Percentiles rank a stretch among this genome's conserved stretches.
phyloP scores from a whole-genome alignment of 2,888 invertebrate genomes.

The Nephrotoma appendiculata region DNA sequence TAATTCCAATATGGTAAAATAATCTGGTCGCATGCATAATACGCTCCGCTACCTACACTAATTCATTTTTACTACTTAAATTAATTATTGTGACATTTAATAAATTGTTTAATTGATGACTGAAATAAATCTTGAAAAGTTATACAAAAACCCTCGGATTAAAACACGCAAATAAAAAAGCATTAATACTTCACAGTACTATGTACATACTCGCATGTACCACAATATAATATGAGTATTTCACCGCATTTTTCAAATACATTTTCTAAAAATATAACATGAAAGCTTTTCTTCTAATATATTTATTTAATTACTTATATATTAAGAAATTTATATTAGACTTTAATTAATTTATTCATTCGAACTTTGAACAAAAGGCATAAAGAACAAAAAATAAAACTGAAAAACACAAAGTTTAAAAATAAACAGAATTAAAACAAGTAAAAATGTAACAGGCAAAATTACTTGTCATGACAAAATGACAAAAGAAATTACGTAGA shows the following conservation, averaged over 20 bases:
- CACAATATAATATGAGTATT: background rate
- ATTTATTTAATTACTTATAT: background rate
- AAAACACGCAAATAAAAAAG: background rate
- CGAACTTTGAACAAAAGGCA: background rate
- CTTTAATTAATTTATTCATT: background rate
- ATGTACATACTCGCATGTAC: background rate
- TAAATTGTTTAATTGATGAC: background rate
- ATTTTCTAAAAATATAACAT: background rate
- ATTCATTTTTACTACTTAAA: no score
- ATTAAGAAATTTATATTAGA: background rate
- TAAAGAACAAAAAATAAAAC: no score
- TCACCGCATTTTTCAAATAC: background rate
- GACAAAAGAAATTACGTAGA: background rate
- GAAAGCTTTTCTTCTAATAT: background rate
- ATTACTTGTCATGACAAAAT: background rate
- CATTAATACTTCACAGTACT: no score
- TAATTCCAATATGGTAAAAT: no score
- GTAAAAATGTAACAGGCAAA: background rate
- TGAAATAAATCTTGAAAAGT: background rate
- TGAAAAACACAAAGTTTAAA: background rate
- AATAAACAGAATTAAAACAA: background rate
- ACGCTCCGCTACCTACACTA: no score
- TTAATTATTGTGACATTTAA: no score
- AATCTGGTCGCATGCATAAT: no score
- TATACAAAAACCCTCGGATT: background rate